Evolutionary conservation across 2,797 vertebrate species (phyloP).

Genomic region (Dryobates pubescens): DNA sequence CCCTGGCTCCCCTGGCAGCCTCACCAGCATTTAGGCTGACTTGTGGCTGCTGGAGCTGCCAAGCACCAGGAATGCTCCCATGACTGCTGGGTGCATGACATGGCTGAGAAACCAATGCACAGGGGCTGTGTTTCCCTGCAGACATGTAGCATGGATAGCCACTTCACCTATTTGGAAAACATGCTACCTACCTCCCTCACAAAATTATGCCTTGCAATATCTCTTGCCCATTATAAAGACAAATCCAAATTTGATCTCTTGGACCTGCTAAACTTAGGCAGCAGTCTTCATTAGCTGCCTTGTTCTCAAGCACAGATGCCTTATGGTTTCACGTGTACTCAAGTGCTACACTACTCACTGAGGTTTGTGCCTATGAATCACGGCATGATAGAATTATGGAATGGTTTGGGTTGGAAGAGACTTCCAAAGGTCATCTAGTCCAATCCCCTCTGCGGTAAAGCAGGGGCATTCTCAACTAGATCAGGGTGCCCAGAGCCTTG

Average conservation of each 20-base stretch:
- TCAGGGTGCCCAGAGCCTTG: too few relatives aligned
- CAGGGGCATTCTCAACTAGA: too few relatives aligned
- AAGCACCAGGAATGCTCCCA: background rate
- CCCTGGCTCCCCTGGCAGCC: background rate
- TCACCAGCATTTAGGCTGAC: background rate
- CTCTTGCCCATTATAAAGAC: background rate
- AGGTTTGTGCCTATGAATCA: constrained; percentile 31
- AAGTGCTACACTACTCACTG: constrained; percentile 51
- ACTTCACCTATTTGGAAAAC: background rate
- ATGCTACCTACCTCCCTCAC: background rate
- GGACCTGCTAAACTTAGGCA: constrained; percentile 40
- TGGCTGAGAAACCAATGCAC: background rate
- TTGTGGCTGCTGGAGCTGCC: accelerated
- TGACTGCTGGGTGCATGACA: accelerated
- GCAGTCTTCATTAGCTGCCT: constrained; percentile 43
- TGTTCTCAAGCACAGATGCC: constrained; percentile 47
- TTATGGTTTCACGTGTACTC: constrained; percentile 58
- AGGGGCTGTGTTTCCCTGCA: background rate
- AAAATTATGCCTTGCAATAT: constrained; percentile 41
- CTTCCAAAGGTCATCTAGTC: too few relatives aligned
- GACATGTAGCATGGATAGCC: too few relatives aligned
- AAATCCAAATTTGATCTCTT: background rate
- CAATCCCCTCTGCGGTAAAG: too few relatives aligned
- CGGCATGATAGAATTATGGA: too few relatives aligned
- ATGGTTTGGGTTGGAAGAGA: too few relatives aligned